These are phyloP conservation scores for Ictalurus punctatus DNA, from an alignment of 2,113 vertebrate genomes.

Conservation along the genomic window DNA sequence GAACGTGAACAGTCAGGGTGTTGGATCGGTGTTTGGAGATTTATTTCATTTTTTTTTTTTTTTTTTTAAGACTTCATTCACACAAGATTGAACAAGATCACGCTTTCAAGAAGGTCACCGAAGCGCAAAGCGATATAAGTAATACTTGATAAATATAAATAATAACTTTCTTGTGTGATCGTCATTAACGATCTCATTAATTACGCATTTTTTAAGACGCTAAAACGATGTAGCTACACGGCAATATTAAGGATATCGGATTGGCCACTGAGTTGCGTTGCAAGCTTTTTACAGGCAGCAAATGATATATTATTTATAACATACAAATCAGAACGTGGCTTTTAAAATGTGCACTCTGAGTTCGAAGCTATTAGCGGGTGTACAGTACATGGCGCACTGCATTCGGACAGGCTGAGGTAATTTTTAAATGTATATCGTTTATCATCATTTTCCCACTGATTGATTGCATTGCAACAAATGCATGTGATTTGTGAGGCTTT, in stretches of 20 bases:
- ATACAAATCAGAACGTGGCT: background rate
- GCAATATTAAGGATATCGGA: background rate
- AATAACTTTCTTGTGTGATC: slow-evolving; percentile 8
- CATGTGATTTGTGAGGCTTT: slow-evolving; percentile 37
- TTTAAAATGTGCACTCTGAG: background rate
- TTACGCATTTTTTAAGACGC: background rate
- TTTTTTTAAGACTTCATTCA: background rate
- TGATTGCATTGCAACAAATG: slow-evolving; percentile 36
- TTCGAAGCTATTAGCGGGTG: slow-evolving; percentile 32
- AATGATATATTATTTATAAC: slow-evolving; percentile 2
- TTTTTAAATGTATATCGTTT: slow-evolving; percentile 33
- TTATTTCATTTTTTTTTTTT: background rate
- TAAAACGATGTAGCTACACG: background rate
- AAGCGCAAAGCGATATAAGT: background rate
- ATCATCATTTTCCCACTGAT: slow-evolving; percentile 31
- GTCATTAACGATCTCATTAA: slow-evolving; percentile 19
- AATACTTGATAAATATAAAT: background rate
- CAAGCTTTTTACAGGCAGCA: background rate
- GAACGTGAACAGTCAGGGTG: background rate
- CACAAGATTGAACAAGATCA: background rate
- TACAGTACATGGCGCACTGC: slow-evolving; percentile 34
- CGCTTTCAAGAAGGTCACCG: background rate
- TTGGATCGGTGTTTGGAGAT: too few relatives aligned
- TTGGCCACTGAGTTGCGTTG: background rate
- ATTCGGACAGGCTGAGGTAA: slow-evolving; percentile 14